A percentile compares a stretch with the other conserved stretches of the same genome.
These are phyloP conservation scores for Masnerella sp. DNA, from an alignment of 2,888 invertebrate genomes.

Conservation along the genomic window DNA sequence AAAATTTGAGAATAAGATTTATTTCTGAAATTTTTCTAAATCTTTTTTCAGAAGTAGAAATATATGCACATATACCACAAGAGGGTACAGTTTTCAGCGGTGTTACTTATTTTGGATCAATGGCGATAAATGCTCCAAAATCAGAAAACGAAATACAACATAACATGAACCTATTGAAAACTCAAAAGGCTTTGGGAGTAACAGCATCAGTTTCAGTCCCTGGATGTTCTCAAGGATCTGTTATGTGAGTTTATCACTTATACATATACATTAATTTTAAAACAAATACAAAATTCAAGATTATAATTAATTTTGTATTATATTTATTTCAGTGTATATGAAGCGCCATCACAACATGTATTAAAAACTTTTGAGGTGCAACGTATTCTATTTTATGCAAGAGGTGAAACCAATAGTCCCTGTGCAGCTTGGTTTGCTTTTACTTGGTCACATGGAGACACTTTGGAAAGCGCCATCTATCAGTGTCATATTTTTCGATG, in stretches of 20 bases:
- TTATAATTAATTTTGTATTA: too few relatives aligned
- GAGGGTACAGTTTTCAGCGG: constrained; percentile 95
- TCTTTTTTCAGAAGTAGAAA: constrained; percentile 65
- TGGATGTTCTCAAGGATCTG: constrained; percentile 93
- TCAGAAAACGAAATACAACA: constrained; percentile 94
- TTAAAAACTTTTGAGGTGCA: constrained; percentile 94
- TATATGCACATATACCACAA: constrained; percentile 90
- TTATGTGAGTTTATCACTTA: too few relatives aligned
- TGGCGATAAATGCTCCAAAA: constrained; percentile 93
- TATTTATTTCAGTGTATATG: constrained; percentile 87
- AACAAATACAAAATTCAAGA: background rate
- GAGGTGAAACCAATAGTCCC: constrained; percentile 88
- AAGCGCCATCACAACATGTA: constrained; percentile 86
- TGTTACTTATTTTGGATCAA: constrained; percentile 94
- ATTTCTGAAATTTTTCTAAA: background rate
- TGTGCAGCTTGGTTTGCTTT: constrained; percentile 98
- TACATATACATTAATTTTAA: too few relatives aligned
- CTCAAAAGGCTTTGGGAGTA: constrained; percentile 85
- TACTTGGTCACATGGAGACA: constrained; percentile 96
- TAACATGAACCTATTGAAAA: constrained; percentile 95
- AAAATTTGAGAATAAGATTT: constrained; percentile 1
- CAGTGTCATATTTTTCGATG: constrained; percentile 99
- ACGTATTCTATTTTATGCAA: constrained; percentile 95
- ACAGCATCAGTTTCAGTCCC: constrained; percentile 96
- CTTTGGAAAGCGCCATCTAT: constrained; percentile 91